These are phyloP conservation scores for Apis dorsata DNA, from an alignment of 1,140 invertebrate genomes.

Conservation along the genomic window DNA sequence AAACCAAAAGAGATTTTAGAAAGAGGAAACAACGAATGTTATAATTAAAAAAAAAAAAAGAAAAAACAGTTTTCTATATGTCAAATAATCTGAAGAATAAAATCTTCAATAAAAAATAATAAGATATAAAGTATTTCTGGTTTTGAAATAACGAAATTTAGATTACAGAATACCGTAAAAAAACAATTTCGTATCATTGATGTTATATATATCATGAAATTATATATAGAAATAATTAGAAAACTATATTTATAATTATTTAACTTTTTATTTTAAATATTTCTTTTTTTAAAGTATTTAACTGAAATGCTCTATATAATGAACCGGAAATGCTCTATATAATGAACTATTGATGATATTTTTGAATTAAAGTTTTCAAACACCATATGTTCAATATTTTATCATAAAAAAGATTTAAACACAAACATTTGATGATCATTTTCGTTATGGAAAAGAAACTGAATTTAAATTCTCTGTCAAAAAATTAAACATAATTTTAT, in stretches of 20 bases:
- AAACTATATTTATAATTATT: not conserved
- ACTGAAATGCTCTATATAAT: not conserved
- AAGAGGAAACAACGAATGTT: conserved; percentile 44
- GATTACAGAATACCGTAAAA: not conserved
- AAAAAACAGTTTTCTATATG: conserved; percentile 28
- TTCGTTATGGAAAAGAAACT: not conserved
- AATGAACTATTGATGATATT: not conserved
- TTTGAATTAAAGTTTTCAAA: not conserved
- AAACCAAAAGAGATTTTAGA: conserved; percentile 15
- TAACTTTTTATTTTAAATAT: not conserved
- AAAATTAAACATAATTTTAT: not conserved
- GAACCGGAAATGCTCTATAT: not conserved
- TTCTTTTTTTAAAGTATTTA: no score
- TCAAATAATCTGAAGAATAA: not conserved
- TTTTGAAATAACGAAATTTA: not conserved
- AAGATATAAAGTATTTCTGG: not conserved
- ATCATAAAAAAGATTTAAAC: not conserved
- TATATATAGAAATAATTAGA: not conserved
- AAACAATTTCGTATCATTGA: not conserved
- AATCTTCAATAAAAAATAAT: not conserved
- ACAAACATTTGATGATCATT: not conserved
- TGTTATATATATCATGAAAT: not conserved
- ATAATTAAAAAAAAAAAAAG: conserved; percentile 13
- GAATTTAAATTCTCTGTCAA: not conserved
- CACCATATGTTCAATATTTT: not conserved